Percentiles rank a stretch among this genome's conserved stretches.
Conservation (phyloP, 2,797 vertebrate genomes). For the Phrynocephalus guinanensis region DNA sequence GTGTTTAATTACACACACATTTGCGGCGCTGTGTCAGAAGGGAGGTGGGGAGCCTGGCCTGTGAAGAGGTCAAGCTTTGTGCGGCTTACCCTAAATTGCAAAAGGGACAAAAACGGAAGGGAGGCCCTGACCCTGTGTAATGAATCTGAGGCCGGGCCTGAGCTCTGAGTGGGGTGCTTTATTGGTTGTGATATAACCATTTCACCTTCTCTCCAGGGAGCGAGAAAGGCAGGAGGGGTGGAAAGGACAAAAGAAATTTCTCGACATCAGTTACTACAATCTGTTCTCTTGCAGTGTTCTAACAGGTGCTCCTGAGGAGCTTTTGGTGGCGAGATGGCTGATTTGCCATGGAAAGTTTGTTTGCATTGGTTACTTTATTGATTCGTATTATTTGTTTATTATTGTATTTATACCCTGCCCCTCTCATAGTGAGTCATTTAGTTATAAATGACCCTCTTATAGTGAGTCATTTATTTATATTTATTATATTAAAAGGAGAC, state of each 20-base stretch:
- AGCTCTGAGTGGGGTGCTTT: conserved; percentile 29
- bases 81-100: conserved; percentile 71
- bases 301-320: no score
- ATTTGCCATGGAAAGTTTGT: not conserved
- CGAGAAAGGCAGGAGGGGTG: no score
- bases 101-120: conserved; percentile 60
- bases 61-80: conserved; percentile 72
- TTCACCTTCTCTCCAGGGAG: conserved; percentile 44
- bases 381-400: no score
- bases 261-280: no score
- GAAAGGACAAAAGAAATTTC: no score
- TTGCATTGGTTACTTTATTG: not conserved
- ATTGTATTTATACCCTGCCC: no score
- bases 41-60: conserved; percentile 65
- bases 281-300: no score
- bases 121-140: conserved; percentile 71
- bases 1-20: conserved; percentile 80
- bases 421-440: no score
- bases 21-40: conserved; percentile 71
- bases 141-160: conserved; percentile 64
- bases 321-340: not conserved
- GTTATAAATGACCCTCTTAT: no score
- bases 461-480: no score
- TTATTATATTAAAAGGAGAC: no score
- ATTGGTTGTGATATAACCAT: conserved; percentile 51